Conservation (phyloP, 2,113 vertebrate genomes). For the Lepus europaeus region DNA sequence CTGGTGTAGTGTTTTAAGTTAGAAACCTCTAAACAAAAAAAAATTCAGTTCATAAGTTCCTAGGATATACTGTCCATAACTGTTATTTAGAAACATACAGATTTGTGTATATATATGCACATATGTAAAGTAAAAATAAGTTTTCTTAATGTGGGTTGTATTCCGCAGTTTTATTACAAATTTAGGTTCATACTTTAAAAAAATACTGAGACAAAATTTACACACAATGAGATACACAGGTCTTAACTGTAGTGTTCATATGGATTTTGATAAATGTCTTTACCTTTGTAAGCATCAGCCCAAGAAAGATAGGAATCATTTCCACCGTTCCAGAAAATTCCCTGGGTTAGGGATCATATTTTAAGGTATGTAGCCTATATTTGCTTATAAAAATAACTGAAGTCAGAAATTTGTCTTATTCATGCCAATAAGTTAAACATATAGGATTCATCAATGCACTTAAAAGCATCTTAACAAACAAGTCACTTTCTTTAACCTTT, state of each 20-base stretch:
- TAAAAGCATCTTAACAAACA: slow-evolving; percentile 50
- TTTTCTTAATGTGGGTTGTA: neutral
- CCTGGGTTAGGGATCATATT: neutral
- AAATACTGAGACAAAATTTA: slow-evolving; percentile 17
- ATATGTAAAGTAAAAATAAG: neutral
- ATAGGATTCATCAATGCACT: slow-evolving; percentile 19
- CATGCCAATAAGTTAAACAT: slow-evolving; percentile 39
- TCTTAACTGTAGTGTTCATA: neutral
- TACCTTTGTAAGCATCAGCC: neutral
- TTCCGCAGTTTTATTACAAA: neutral
- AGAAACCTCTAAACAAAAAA: slow-evolving; percentile 8
- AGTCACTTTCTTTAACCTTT: slow-evolving; percentile 61
- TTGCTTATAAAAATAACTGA: slow-evolving; percentile 39
- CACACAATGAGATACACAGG: neutral
- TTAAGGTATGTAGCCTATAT: neutral
- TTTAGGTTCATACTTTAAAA: neutral
- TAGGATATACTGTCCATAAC: neutral
- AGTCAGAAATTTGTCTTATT: slow-evolving; percentile 50
- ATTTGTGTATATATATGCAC: neutral
- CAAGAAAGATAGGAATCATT: neutral
- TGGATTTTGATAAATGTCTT: slow-evolving; percentile 49
- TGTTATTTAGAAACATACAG: slow-evolving; percentile 1
- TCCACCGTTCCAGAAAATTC: slow-evolving; percentile 46
- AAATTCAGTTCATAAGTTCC: neutral
- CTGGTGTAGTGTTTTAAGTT: neutral